Evolutionary conservation across 1,140 invertebrate genomes (phyloP).

Genomic region (Apolygus lucorum): DNA sequence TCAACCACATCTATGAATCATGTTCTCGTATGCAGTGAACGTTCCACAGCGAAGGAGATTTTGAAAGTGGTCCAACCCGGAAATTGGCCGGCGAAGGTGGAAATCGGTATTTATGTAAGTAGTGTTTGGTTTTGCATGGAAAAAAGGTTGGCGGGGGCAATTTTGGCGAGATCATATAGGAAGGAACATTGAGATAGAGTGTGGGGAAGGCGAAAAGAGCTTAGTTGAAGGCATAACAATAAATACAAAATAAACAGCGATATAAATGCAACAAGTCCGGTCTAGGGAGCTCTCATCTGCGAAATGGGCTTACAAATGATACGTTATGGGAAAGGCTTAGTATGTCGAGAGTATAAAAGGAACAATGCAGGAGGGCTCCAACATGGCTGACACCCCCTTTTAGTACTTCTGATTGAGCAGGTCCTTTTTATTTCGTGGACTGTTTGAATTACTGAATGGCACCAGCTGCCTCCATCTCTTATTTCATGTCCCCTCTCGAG

Average conservation of each 20-base stretch:
- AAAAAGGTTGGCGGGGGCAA: slow-evolving; percentile 1
- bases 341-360: neutral
- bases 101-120: slow-evolving; percentile 9
- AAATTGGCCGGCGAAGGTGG: neutral
- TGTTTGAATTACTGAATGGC: slow-evolving; percentile 6
- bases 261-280: slow-evolving; percentile 23
- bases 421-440: slow-evolving; percentile 1
- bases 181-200: slow-evolving; percentile 12
- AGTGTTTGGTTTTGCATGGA: slow-evolving; percentile 11
- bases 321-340: slow-evolving; percentile 16
- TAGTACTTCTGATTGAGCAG: slow-evolving; percentile 14
- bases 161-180: neutral
- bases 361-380: slow-evolving; percentile 7
- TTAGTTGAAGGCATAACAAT: slow-evolving; percentile 19
- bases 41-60: neutral
- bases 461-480: slow-evolving; percentile 12
- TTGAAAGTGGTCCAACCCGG: neutral
- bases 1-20: no score
- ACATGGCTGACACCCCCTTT: slow-evolving; percentile 14
- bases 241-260: slow-evolving; percentile 23
- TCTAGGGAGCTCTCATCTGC: slow-evolving; percentile 6
- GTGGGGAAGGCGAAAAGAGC: neutral
- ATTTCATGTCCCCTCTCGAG: neutral
- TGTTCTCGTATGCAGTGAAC: neutral
- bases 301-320: slow-evolving; percentile 13